phyloP scores from a whole-genome alignment of 2,888 invertebrate species.

The Agrypnus murinus region DNA sequence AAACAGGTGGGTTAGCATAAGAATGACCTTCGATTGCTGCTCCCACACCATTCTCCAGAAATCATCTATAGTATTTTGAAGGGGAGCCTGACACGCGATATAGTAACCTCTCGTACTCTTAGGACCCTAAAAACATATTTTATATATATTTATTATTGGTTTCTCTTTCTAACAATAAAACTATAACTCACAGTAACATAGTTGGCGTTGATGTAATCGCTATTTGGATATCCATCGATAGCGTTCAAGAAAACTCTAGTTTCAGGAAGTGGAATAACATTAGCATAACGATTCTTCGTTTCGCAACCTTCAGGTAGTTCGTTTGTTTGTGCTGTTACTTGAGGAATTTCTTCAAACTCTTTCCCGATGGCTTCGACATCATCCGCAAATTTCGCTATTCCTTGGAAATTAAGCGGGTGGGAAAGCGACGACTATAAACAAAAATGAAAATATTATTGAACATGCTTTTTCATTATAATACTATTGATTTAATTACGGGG shows the following conservation, averaged over 20 bases:
- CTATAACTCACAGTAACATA: constrained; percentile 85
- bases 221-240: constrained; percentile 83
- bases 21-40: constrained; percentile 89
- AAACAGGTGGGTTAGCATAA: constrained; percentile 92
- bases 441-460: constrained; percentile 41
- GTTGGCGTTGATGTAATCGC: constrained; percentile 96
- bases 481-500: constrained; percentile 76
- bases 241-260: constrained; percentile 87
- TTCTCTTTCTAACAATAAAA: constrained; percentile 3
- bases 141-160: constrained; percentile 19
- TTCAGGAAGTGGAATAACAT: constrained; percentile 95
- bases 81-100: constrained; percentile 93
- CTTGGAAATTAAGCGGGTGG: constrained; percentile 86
- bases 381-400: constrained; percentile 82
- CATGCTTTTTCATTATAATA: too few relatives aligned
- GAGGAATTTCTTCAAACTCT: constrained; percentile 89
- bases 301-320: constrained; percentile 92
- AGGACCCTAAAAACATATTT: constrained; percentile 80
- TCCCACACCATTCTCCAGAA: constrained; percentile 99
- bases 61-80: constrained; percentile 88
- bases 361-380: constrained; percentile 83
- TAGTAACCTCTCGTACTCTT: constrained; percentile 89
- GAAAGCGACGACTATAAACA: constrained; percentile 76
- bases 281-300: constrained; percentile 93
- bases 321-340: constrained; percentile 84